Base-by-base conservation (phyloP, 2,888 invertebrate species). In the Thera obeliscata region DNA sequence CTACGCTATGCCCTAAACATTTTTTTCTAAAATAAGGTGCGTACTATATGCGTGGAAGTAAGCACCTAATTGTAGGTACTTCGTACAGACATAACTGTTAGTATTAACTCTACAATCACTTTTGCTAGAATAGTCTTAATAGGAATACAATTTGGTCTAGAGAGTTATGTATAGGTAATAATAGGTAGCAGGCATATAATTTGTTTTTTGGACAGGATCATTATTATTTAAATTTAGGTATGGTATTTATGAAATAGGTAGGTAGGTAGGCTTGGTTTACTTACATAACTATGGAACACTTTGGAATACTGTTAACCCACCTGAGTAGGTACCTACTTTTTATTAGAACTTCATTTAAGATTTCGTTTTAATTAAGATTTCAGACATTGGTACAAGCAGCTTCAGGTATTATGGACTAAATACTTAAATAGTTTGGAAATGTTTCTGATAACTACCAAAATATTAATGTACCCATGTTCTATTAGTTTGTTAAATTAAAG, bases 81-180 rank as follows among this genome's bases (percentile, higher is more conserved):
- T 73, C 73, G 82, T 85, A 87, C 87, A 22, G 22, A 22, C 22
- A 22, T 22, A 22, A 22, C 22, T 22, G 22, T 22, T 22, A 22
- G 22, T 84, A 86, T 86, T 88, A 87, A 80, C 82, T 86, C 82
- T 86, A 88, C 86, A 86, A 87, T 87, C 86, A 87, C 86, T 46
- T 41, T 86, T 82, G 2, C 2, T 82, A 77, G 78, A 81, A 9
- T 46, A 2, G 43, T 46, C 43, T 7, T 62, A 69, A 66, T 68
- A 55, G 38, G 49, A 48, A 54, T 50, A 64, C 52, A 38, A 46
- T 46, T 46, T 9, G 43, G 43, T 8, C 43, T 46, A 46, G 43
- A 41, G 8, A 46, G 9, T 22, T 22, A 22, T 22, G 43, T 46
- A 9, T 9, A 43, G 7, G 43, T 43, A 43, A 8, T 46, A 9